Percentiles rank a stretch among this genome's conserved stretches.
These are phyloP conservation scores for Proteles cristata DNA, from an alignment of 2,113 vertebrate genomes.

Conservation along the genomic window DNA sequence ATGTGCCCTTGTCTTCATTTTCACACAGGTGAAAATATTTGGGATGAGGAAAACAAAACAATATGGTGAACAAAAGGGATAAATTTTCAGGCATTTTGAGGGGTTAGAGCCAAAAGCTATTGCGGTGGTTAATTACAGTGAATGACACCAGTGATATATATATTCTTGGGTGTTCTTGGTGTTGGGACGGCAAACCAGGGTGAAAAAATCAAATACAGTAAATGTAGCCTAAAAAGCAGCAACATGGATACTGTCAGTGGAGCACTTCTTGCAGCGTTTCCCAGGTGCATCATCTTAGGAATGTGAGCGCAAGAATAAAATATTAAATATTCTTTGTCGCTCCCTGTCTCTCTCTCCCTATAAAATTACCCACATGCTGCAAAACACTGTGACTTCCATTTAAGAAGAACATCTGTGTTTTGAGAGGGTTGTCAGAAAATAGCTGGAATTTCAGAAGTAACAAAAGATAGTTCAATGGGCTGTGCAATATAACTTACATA, in stretches of 20 bases:
- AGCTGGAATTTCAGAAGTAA: conserved; percentile 65
- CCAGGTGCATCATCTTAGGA: conserved; percentile 61
- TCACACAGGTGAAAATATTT: conserved; percentile 70
- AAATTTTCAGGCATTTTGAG: conserved; percentile 75
- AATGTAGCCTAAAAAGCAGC: conserved; percentile 50
- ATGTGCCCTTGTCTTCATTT: conserved; percentile 51
- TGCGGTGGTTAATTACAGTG: conserved; percentile 66
- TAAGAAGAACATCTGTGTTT: conserved; percentile 46
- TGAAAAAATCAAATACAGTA: conserved; percentile 27
- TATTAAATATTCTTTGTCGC: neutral
- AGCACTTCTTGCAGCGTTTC: conserved; percentile 65
- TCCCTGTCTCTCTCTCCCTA: neutral
- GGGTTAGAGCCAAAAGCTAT: conserved; percentile 63
- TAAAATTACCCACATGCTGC: conserved; percentile 17
- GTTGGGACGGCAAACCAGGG: neutral
- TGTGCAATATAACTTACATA: conserved; percentile 42
- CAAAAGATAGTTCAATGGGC: conserved; percentile 65
- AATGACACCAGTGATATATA: conserved; percentile 62
- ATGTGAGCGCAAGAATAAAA: conserved; percentile 45
- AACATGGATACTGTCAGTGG: conserved; percentile 75
- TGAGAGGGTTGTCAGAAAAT: conserved; percentile 62
- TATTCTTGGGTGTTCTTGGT: neutral
- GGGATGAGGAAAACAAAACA: conserved; percentile 57
- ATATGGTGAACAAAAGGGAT: conserved; percentile 80
- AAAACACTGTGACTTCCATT: conserved; percentile 55